Conservation (phyloP, 2,888 invertebrate genomes). For the Drosophila falleni region DNA sequence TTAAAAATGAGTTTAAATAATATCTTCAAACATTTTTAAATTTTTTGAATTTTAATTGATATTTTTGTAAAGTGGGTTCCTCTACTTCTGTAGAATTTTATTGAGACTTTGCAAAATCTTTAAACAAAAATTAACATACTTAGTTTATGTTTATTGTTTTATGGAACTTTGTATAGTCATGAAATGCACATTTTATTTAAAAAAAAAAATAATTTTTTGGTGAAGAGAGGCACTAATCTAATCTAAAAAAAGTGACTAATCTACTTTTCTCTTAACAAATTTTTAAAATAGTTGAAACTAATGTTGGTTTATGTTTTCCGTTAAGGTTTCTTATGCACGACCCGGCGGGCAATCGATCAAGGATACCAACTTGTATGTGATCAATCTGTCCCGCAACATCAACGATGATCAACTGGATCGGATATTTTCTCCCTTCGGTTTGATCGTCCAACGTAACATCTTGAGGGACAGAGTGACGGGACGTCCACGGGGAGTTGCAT, state of each 20-base stretch:
- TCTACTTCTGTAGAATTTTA: no score
- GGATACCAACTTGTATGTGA: constrained; percentile 97
- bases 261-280: not conserved
- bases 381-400: constrained; percentile 94
- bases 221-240: not conserved
- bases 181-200: no score
- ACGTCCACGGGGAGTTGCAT: constrained; percentile 95
- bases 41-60: no score
- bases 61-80: no score
- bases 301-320: not conserved
- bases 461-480: constrained; percentile 95
- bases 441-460: constrained; percentile 96
- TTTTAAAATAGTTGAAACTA: not conserved
- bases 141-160: no score
- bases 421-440: constrained; percentile 94
- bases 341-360: constrained; percentile 96
- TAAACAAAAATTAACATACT: no score
- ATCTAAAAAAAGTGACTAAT: no score
- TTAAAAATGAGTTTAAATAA: no score
- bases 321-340: constrained; percentile 94
- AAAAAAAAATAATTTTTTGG: no score
- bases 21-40: no score
- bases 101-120: no score
- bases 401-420: constrained; percentile 93
- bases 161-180: no score